Evolutionary conservation across 2,888 invertebrate species (phyloP).

Genomic region (Hartigia nigra): DNA sequence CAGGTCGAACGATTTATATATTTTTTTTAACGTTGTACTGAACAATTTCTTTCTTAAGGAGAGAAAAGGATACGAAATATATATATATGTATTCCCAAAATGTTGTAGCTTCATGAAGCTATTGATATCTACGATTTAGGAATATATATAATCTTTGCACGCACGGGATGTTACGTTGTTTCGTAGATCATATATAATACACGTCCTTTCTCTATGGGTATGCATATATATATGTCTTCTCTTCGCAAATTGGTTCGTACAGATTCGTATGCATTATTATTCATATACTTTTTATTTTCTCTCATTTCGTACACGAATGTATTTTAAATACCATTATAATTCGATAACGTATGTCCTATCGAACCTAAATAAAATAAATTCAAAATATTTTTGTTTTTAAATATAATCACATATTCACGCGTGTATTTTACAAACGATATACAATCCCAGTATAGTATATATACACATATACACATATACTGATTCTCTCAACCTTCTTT

Average conservation of each 20-base stretch:
- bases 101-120: background rate
- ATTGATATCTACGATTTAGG: background rate
- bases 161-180: background rate
- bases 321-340: background rate
- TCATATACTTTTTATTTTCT: background rate
- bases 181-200: background rate
- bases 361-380: constrained; percentile 11
- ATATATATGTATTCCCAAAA: background rate
- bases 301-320: background rate
- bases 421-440: constrained; percentile 21
- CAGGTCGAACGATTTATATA: background rate
- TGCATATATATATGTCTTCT: background rate
- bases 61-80: background rate
- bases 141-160: no score
- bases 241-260: background rate
- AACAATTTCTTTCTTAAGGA: background rate
- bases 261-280: background rate
- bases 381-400: constrained; percentile 6
- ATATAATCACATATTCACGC: constrained; percentile 24
- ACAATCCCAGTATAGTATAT: constrained; percentile 2
- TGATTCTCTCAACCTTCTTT: background rate
- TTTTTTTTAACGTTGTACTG: background rate
- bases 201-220: background rate
- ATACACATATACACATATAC: background rate
- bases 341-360: background rate